These are phyloP conservation scores for Eristalis intricaria DNA, from an alignment of 2,888 invertebrate genomes.

Conservation along the genomic window DNA sequence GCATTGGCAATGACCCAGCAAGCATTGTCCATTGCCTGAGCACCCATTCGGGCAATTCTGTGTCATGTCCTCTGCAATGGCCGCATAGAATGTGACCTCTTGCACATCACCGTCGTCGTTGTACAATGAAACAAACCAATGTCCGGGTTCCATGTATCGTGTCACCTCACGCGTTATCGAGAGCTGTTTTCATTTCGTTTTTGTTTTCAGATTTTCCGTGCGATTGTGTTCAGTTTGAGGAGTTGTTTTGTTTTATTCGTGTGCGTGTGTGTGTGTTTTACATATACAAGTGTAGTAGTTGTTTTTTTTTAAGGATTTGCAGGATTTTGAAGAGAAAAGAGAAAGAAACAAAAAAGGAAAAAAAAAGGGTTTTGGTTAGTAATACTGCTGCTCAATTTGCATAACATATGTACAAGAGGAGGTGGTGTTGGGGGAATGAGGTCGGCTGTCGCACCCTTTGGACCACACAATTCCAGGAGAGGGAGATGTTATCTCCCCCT, in stretches of 20 bases:
- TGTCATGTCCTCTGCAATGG: constrained; percentile 94
- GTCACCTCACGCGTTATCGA: constrained; percentile 95
- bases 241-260: constrained; percentile 11
- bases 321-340: constrained; percentile 54
- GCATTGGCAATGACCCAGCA: constrained; percentile 97
- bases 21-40: constrained; percentile 97
- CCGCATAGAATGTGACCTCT: constrained; percentile 91
- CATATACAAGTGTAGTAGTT: constrained; percentile 13
- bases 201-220: constrained; percentile 3
- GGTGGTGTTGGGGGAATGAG: background rate
- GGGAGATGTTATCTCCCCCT: background rate
- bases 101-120: constrained; percentile 97
- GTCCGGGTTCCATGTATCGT: constrained; percentile 97
- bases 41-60: constrained; percentile 98
- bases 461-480: background rate
- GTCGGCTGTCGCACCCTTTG: constrained; percentile 20
- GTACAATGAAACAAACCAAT: constrained; percentile 97
- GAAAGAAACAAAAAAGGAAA: constrained; percentile 56
- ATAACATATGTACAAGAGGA: constrained; percentile 55
- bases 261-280: constrained; percentile 2
- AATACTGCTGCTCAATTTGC: constrained; percentile 53
- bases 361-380: constrained; percentile 63
- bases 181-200: constrained; percentile 80
- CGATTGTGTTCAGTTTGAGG: constrained; percentile 33
- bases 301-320: constrained; percentile 23